These are phyloP conservation scores for Parapristionchus giblindavisi DNA, from an alignment of 2,888 invertebrate species.

Conservation along the genomic window DNA sequence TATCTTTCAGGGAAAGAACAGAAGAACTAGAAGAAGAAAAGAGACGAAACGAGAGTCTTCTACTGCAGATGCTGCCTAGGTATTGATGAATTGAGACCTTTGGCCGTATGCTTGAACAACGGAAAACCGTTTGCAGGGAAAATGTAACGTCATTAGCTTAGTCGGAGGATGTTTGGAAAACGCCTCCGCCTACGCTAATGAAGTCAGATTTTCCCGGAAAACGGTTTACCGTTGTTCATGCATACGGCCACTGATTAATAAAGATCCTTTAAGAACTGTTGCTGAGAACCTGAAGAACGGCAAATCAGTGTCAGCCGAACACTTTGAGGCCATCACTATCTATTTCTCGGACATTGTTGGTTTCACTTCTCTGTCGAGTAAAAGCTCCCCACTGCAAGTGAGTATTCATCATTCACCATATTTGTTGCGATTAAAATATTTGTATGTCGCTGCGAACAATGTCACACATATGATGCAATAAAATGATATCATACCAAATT, in stretches of 20 bases:
- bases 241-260: background rate
- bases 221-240: too few species aligned
- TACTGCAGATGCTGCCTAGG: constrained; percentile 80
- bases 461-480: too few species aligned
- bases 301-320: constrained; percentile 50
- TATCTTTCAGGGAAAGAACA: constrained; percentile 79
- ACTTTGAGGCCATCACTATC: constrained; percentile 51
- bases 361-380: constrained; percentile 54
- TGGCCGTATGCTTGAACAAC: too few species aligned
- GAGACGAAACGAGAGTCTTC: constrained; percentile 77
- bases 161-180: too few species aligned
- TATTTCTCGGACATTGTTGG: constrained; percentile 60
- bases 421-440: background rate
- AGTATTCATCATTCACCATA: background rate
- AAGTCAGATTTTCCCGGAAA: background rate
- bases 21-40: constrained; percentile 85
- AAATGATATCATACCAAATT: too few species aligned
- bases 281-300: constrained; percentile 53
- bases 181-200: too few species aligned
- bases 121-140: too few species aligned
- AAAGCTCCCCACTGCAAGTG: constrained; percentile 52
- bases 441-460: too few species aligned
- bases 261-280: constrained; percentile 41
- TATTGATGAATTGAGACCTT: constrained; percentile 70
- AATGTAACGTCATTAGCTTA: too few species aligned